A percentile compares a stretch with the other conserved stretches of the same genome.
Conservation (phyloP, 1,140 invertebrate species). For the Paracyclopina nana region DNA sequence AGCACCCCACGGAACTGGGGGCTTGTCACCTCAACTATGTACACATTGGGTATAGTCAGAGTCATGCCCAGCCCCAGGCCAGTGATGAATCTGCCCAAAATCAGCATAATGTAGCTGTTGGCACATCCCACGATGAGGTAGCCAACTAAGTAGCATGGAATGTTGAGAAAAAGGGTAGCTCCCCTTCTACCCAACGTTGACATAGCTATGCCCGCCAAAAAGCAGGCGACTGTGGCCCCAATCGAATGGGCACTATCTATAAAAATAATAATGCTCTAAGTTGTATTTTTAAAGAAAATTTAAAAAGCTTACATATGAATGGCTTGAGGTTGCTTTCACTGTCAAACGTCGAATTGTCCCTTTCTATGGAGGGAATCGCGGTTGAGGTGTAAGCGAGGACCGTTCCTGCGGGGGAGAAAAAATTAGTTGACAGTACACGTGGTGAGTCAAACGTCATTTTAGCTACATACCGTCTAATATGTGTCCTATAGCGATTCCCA, state of each 20-base stretch:
- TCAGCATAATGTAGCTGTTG: neutral
- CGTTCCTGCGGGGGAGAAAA: no score
- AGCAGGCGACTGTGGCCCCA: constrained; percentile 9
- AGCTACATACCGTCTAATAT: constrained; percentile 10
- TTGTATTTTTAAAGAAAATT: neutral
- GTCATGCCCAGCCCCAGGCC: constrained; percentile 3
- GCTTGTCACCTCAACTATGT: constrained; percentile 9
- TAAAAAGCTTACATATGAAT: constrained; percentile 4
- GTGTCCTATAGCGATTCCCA: constrained; percentile 8
- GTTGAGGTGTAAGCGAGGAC: constrained; percentile 7
- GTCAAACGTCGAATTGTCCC: neutral
- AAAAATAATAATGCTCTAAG: neutral
- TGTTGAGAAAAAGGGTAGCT: neutral
- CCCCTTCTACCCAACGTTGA: neutral
- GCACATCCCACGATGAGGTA: neutral
- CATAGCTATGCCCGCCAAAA: constrained; percentile 7
- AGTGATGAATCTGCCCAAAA: constrained; percentile 2
- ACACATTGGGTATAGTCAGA: constrained; percentile 3
- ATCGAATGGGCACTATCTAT: constrained; percentile 7
- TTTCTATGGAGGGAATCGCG: neutral
- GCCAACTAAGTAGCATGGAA: constrained; percentile 5
- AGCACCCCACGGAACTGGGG: neutral
- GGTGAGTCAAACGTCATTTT: no score
- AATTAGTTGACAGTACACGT: no score
- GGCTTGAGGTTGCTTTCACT: neutral